Evolutionary conservation across 2,888 invertebrate genomes (phyloP).

Genomic region (Drosophila anomalipes): DNA sequence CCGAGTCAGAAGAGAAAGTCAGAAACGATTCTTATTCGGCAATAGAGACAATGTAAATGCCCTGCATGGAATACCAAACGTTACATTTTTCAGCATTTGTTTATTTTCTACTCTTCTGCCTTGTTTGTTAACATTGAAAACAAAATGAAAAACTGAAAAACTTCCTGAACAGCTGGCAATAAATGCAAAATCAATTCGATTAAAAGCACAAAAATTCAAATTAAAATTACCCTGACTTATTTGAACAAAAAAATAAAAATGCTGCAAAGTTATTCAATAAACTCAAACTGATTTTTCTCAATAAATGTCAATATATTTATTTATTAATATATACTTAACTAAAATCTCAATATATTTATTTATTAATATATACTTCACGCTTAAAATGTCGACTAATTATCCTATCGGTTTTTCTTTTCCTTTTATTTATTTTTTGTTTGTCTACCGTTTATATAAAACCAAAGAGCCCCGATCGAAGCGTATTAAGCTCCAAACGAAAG

Average conservation of each 20-base stretch:
- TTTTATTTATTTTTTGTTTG: neutral
- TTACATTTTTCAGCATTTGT: neutral
- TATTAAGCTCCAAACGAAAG: conserved; percentile 55
- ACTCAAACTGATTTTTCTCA: neutral
- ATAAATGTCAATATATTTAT: neutral
- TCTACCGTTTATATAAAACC: conserved; percentile 9
- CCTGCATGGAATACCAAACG: conserved; percentile 8
- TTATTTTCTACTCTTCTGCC: neutral
- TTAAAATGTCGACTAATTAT: neutral
- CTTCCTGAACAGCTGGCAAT: too few species aligned
- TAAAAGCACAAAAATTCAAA: neutral
- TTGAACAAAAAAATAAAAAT: neutral
- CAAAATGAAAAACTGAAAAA: too few species aligned
- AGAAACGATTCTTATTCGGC: conserved; percentile 16
- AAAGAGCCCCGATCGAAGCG: conserved; percentile 46
- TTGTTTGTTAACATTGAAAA: neutral
- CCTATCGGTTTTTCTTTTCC: neutral
- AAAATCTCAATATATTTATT: neutral
- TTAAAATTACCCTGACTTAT: neutral
- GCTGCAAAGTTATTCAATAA: neutral
- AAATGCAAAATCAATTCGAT: neutral
- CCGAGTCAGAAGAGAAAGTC: conserved; percentile 18
- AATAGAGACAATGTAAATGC: conserved; percentile 5
- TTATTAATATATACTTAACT: neutral
- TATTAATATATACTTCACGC: neutral